Conservation (phyloP, 1,140 invertebrate species). For the Dolichoris vasculosae region DNA sequence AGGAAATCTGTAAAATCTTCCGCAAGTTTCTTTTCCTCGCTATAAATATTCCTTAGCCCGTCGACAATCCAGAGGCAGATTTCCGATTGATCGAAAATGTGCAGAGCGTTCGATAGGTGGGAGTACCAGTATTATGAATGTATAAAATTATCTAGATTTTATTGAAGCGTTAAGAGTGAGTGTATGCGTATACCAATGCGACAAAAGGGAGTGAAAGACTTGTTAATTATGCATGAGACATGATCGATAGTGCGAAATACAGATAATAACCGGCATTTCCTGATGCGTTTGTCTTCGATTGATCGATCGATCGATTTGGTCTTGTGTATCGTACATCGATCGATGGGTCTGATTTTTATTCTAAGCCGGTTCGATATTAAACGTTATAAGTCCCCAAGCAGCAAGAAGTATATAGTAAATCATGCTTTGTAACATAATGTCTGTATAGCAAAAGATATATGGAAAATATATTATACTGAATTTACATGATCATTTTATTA, state of each 20-base stretch:
- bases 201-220: constrained; percentile 42
- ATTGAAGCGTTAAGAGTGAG: constrained; percentile 56
- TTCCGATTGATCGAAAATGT: constrained; percentile 46
- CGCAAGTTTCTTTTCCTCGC: background rate
- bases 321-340: constrained; percentile 6
- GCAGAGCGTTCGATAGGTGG: constrained; percentile 61
- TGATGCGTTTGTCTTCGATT: constrained; percentile 15
- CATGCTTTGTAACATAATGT: constrained; percentile 75
- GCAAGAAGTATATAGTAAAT: constrained; percentile 62
- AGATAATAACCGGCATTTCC: constrained; percentile 39
- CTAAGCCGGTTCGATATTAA: constrained; percentile 50
- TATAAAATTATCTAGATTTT: constrained; percentile 70
- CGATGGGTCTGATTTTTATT: constrained; percentile 27
- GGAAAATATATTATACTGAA: constrained; percentile 76
- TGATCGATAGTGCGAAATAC: constrained; percentile 34
- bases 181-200: constrained; percentile 21
- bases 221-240: constrained; percentile 56
- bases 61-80: constrained; percentile 39
- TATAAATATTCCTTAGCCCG: constrained; percentile 14
- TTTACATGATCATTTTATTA: constrained; percentile 60
- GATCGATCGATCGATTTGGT: constrained; percentile 39
- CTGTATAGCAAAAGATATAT: constrained; percentile 75
- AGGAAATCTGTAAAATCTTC: background rate
- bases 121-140: constrained; percentile 75
- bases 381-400: constrained; percentile 45